phyloP scores from a whole-genome alignment of 2,888 invertebrate species.

The Eupithecia inturbata region DNA sequence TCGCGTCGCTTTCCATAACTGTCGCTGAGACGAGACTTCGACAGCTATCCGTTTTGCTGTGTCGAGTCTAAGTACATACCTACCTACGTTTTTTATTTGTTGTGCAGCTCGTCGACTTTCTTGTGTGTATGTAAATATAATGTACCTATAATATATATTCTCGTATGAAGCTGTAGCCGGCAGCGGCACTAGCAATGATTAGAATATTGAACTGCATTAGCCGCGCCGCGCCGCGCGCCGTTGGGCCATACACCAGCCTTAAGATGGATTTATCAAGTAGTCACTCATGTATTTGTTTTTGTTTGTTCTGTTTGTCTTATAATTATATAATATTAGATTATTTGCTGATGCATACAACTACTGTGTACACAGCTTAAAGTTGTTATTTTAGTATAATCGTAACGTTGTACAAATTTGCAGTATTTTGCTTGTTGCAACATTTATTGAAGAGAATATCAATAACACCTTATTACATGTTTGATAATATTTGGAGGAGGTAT shows the following conservation, averaged over 20 bases:
- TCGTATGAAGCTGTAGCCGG: not conserved
- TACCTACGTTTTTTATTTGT: not conserved
- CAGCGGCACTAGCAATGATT: not conserved
- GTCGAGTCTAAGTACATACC: not conserved
- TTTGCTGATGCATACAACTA: not conserved
- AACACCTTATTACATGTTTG: too few species aligned
- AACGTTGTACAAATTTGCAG: constrained; percentile 31
- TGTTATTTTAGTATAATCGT: not conserved
- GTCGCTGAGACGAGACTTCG: not conserved
- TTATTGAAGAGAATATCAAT: too few species aligned
- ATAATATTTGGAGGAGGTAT: too few species aligned
- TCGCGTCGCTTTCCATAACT: not conserved
- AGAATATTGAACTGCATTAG: not conserved
- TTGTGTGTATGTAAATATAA: not conserved
- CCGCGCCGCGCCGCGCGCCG: too few species aligned
- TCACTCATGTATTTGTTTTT: constrained; percentile 2
- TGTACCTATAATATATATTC: not conserved
- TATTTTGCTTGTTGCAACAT: constrained; percentile 24
- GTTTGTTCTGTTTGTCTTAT: not conserved
- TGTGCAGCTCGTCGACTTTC: not conserved
- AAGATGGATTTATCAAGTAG: constrained; percentile 3
- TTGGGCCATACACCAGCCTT: too few species aligned
- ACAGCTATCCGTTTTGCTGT: not conserved
- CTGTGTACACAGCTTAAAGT: not conserved
- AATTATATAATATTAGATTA: not conserved